Percentiles rank a stretch among this genome's conserved stretches.
Conservation (phyloP, 2,888 invertebrate species). For the Geotrupes spiniger region DNA sequence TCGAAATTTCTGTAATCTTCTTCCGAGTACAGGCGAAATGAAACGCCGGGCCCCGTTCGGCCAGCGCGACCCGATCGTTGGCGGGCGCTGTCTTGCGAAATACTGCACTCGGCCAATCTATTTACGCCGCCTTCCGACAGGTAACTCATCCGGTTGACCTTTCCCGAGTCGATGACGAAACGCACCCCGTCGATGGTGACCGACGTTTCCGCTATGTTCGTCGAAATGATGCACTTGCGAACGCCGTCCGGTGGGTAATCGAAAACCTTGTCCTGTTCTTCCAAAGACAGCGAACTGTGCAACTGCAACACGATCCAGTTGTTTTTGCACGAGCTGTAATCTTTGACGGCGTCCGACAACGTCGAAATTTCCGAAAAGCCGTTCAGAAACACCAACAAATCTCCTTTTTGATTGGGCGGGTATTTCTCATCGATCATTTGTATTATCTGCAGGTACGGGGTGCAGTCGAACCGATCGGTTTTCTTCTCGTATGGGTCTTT, state of each 20-base stretch:
- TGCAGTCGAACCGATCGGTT: conserved; percentile 80
- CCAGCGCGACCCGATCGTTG: conserved; percentile 96
- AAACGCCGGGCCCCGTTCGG: conserved; percentile 91
- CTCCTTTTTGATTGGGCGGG: conserved; percentile 66
- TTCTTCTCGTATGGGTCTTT: conserved; percentile 60
- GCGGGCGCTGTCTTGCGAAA: conserved; percentile 96
- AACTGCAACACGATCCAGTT: conserved; percentile 92
- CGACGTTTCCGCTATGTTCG: conserved; percentile 98
- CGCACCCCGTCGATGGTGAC: conserved; percentile 97
- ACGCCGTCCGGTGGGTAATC: conserved; percentile 93
- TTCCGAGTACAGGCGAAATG: conserved; percentile 86
- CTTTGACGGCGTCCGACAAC: conserved; percentile 80
- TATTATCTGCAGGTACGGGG: conserved; percentile 89
- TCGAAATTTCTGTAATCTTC: conserved; percentile 77
- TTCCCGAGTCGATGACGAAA: conserved; percentile 96
- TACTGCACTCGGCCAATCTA: conserved; percentile 89
- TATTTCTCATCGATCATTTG: conserved; percentile 90
- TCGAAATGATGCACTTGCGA: conserved; percentile 94
- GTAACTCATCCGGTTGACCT: conserved; percentile 94
- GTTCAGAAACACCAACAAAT: conserved; percentile 91
- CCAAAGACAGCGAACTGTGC: conserved; percentile 88
- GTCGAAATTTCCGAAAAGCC: conserved; percentile 91
- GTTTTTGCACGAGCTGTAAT: conserved; percentile 73
- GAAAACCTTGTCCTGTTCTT: conserved; percentile 97
- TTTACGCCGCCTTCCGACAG: conserved; percentile 89